Conservation (phyloP, 37 sponge, comb jelly and placozoan genomes). For the Cliona cf. orientalis region DNA sequence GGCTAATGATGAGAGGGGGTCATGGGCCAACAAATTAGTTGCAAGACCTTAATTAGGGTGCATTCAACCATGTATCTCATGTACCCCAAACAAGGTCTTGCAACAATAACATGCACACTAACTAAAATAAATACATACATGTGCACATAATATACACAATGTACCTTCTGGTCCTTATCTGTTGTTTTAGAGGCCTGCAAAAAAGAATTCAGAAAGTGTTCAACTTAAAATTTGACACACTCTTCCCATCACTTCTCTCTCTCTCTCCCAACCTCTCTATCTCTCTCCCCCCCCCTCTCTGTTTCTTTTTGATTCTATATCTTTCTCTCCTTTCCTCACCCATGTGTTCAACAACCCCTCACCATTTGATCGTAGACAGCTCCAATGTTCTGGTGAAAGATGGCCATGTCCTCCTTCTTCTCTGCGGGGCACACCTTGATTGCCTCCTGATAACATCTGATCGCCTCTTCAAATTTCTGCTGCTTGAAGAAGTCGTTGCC, state of each 20-base stretch:
- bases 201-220: not conserved
- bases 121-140: constrained; percentile 23
- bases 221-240: no score
- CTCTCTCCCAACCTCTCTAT: no score
- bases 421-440: constrained; percentile 58
- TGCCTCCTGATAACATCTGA: constrained; percentile 71
- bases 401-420: constrained; percentile 39
- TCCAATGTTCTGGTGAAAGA: constrained; percentile 79
- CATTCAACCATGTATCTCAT: no score
- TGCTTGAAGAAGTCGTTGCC: constrained; percentile 74
- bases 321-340: not conserved
- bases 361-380: constrained; percentile 67
- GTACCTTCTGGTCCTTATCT: constrained; percentile 8
- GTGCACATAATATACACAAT: not conserved
- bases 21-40: no score
- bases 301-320: not conserved
- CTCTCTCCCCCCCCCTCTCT: no score
- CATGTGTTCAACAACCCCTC: not conserved
- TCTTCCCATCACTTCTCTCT: no score
- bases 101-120: constrained; percentile 14
- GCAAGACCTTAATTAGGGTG: no score
- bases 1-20: no score
- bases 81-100: constrained; percentile 4
- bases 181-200: constrained; percentile 3
- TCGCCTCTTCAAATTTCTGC: constrained; percentile 56